Conservation (phyloP, 2,888 invertebrate genomes). For the Opisthograptis luteolata region DNA sequence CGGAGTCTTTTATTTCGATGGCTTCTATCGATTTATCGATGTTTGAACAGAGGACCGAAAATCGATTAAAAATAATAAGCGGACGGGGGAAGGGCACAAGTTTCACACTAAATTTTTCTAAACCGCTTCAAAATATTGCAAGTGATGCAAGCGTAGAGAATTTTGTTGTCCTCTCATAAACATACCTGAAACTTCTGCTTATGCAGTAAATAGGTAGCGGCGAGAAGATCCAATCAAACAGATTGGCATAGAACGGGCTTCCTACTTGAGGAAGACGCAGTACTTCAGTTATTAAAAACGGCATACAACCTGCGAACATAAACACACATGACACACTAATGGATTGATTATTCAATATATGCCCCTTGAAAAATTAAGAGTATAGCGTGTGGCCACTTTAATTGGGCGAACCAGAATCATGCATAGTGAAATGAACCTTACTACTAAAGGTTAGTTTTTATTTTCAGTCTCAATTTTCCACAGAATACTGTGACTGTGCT, state of each 20-base stretch:
- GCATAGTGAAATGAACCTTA: conserved; percentile 1
- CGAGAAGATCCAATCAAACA: conserved; percentile 89
- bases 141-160: too few relatives aligned
- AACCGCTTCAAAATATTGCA: background rate
- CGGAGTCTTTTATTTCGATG: too few relatives aligned
- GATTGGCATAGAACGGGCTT: conserved; percentile 84
- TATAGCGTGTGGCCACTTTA: too few relatives aligned
- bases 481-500: conserved; percentile 4
- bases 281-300: conserved; percentile 88
- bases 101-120: too few relatives aligned
- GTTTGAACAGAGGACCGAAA: too few relatives aligned
- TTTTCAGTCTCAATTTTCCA: too few relatives aligned
- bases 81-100: too few relatives aligned
- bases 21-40: too few relatives aligned
- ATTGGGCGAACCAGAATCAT: too few relatives aligned
- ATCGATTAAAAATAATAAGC: too few relatives aligned
- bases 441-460: too few relatives aligned
- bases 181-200: conserved; percentile 74
- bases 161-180: too few relatives aligned
- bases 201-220: conserved; percentile 87
- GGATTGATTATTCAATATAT: conserved; percentile 10
- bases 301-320: conserved; percentile 86
- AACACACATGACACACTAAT: conserved; percentile 16
- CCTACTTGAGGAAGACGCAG: conserved; percentile 87
- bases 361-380: background rate